These are phyloP conservation scores for Linhomoeus sp. DNA, from an alignment of 2,888 invertebrate species.

Conservation along the genomic window DNA sequence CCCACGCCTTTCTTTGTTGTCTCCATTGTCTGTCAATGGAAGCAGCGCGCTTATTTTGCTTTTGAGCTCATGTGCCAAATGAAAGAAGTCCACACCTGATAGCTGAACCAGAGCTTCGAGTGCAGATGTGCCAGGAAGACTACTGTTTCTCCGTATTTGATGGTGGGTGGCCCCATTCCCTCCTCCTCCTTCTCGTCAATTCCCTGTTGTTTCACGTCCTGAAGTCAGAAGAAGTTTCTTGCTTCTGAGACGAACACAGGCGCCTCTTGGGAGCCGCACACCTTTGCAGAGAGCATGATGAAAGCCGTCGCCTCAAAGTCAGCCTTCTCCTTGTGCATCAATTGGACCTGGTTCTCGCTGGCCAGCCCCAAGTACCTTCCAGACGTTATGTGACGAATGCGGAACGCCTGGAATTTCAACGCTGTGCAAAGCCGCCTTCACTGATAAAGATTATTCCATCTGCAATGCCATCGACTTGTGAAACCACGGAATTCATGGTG, in stretches of 20 bases:
- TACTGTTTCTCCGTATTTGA: conserved; percentile 53
- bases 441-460: not conserved
- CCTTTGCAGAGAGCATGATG: conserved; percentile 43
- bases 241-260: not conserved
- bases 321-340: conserved; percentile 58
- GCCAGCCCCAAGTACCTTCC: conserved; percentile 19
- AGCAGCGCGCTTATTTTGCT: too few species aligned
- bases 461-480: too few species aligned
- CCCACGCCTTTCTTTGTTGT: conserved; percentile 99
- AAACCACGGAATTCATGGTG: too few species aligned
- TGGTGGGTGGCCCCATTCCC: conserved; percentile 64
- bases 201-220: conserved; percentile 40
- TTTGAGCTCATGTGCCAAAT: too few species aligned
- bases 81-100: conserved; percentile 50
- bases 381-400: conserved; percentile 91
- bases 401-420: too few species aligned
- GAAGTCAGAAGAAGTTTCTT: not conserved
- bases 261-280: too few species aligned
- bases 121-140: conserved; percentile 94
- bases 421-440: too few species aligned
- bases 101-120: conserved; percentile 86
- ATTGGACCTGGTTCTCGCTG: conserved; percentile 29
- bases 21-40: conserved; percentile 73
- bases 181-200: conserved; percentile 96
- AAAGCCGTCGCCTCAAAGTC: conserved; percentile 85